These are phyloP conservation scores for Zosterops borbonicus DNA, from an alignment of 2,113 vertebrate species.

Conservation along the genomic window DNA sequence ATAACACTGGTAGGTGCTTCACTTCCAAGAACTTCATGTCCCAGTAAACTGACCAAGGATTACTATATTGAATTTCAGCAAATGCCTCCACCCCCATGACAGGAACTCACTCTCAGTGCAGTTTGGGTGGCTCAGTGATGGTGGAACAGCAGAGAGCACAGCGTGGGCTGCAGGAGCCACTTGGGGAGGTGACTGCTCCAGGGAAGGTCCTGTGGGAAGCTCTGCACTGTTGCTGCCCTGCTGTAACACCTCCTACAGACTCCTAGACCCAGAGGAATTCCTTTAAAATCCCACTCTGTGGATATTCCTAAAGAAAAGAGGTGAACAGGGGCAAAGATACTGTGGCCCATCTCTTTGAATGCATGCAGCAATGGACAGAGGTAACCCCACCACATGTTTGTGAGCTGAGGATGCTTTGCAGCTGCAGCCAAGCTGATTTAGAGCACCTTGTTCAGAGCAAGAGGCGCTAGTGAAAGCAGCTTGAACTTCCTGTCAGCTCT, in stretches of 20 bases:
- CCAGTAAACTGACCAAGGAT: background rate
- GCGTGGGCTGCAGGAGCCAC: background rate
- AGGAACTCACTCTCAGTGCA: background rate
- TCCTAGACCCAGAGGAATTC: background rate
- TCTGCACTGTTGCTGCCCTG: background rate
- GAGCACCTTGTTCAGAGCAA: background rate
- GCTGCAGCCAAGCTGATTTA: rapidly evolving
- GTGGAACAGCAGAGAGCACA: background rate
- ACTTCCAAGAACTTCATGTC: background rate
- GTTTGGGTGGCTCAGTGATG: background rate
- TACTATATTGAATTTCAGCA: background rate
- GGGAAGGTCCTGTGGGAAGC: background rate
- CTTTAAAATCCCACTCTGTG: rapidly evolving
- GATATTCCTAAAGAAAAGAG: background rate
- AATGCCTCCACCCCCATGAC: background rate
- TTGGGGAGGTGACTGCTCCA: background rate
- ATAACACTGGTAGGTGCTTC: background rate
- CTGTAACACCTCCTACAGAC: rapidly evolving
- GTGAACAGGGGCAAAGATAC: background rate
- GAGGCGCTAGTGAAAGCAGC: background rate
- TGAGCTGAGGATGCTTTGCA: background rate
- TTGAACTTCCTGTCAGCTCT: background rate
- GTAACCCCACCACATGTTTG: rapidly evolving
- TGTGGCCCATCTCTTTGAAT: background rate
- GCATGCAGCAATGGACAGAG: background rate